Conservation (phyloP, 2,113 vertebrate species). For the Climacteris rufus region DNA sequence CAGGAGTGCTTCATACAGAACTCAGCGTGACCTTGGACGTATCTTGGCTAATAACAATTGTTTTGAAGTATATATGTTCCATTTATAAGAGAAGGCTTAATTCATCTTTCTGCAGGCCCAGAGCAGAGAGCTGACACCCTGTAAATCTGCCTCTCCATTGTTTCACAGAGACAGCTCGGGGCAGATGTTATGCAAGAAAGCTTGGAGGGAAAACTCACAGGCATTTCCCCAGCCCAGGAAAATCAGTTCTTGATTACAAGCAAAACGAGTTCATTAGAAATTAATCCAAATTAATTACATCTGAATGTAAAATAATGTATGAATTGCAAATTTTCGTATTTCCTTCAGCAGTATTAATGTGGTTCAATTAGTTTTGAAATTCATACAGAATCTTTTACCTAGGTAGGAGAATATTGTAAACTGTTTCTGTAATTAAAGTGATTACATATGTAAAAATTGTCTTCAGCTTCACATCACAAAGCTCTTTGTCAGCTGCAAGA, state of each 20-base stretch:
- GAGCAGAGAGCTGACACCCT: constrained; percentile 2
- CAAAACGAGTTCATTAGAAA: not conserved
- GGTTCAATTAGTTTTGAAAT: not conserved
- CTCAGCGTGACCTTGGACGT: not conserved
- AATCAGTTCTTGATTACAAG: not conserved
- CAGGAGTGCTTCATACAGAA: not conserved
- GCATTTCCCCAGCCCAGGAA: not conserved
- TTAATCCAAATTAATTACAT: constrained; percentile 17
- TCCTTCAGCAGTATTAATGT: not conserved
- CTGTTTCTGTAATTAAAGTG: not conserved
- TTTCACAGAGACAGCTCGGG: not conserved
- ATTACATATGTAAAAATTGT: not conserved
- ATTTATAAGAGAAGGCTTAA: constrained; percentile 16
- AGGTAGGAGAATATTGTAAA: not conserved
- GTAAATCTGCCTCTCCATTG: constrained; percentile 35
- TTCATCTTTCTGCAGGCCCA: constrained; percentile 8
- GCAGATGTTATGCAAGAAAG: not conserved
- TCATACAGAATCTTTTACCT: not conserved
- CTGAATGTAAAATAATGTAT: not conserved
- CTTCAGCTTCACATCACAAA: not conserved
- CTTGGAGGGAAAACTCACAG: not conserved
- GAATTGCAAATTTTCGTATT: constrained; percentile 8
- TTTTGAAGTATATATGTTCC: constrained; percentile 26
- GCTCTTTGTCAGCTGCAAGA: not conserved
- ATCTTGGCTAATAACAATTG: constrained; percentile 28